Evolutionary conservation across 2,113 vertebrate species (phyloP).

Genomic region (Eurystomus gularis): DNA sequence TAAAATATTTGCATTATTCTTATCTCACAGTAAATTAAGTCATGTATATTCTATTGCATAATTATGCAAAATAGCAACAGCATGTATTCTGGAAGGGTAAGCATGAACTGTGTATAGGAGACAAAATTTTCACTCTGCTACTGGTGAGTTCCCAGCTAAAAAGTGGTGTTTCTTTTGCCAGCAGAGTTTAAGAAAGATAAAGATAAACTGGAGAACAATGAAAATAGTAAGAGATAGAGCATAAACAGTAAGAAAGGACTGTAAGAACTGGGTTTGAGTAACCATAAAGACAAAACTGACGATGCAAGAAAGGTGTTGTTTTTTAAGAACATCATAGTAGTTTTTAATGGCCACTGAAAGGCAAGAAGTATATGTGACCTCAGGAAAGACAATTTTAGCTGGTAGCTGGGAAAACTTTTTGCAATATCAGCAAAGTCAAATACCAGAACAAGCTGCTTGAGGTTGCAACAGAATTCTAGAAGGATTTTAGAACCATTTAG

Average conservation of each 20-base stretch:
- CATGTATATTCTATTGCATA: neutral
- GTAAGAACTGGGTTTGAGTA: neutral
- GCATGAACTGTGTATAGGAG: neutral
- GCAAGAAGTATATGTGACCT: neutral
- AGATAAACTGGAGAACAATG: neutral
- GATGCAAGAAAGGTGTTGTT: neutral
- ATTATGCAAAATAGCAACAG: neutral
- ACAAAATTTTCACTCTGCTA: neutral
- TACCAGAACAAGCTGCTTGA: neutral
- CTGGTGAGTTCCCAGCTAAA: neutral
- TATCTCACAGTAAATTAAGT: neutral
- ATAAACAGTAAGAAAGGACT: neutral
- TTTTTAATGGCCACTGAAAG: neutral
- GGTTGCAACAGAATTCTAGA: neutral
- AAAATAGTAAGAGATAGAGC: neutral
- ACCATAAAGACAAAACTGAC: neutral
- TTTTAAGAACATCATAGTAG: neutral
- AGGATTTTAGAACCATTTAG: neutral
- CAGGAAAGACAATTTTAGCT: neutral
- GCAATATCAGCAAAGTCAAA: neutral
- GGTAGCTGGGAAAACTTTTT: neutral
- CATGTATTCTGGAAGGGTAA: neutral
- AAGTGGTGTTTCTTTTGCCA: neutral
- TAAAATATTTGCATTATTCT: slow-evolving; percentile 45
- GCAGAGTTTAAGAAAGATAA: neutral